A percentile compares a stretch with the other conserved stretches of the same genome.
Evolutionary conservation across 2,113 vertebrate genomes (phyloP).

Genomic region (Etheostoma spectabile): DNA sequence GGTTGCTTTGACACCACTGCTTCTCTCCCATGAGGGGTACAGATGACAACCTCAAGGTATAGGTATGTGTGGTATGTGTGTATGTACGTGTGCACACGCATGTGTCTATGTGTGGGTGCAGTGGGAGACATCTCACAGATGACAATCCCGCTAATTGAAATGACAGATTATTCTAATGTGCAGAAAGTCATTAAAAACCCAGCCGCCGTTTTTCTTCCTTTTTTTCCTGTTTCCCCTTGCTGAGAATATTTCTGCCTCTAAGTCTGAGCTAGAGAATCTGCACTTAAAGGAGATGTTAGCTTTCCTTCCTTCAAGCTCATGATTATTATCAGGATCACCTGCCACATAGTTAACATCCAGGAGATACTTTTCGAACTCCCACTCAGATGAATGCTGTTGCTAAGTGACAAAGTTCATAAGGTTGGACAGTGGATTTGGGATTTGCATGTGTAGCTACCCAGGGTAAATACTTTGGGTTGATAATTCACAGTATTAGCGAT

Average conservation of each 20-base stretch:
- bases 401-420: slow-evolving; percentile 29
- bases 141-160: slow-evolving; percentile 87
- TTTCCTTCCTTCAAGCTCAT: slow-evolving; percentile 80
- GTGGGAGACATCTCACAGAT: slow-evolving; percentile 81
- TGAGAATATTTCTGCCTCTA: slow-evolving; percentile 78
- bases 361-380: slow-evolving; percentile 68
- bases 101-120: slow-evolving; percentile 74
- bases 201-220: slow-evolving; percentile 74
- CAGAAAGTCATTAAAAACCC: slow-evolving; percentile 86
- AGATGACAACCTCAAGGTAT: slow-evolving; percentile 84
- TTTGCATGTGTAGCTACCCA: slow-evolving; percentile 3
- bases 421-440: slow-evolving; percentile 27
- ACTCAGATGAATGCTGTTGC: slow-evolving; percentile 35
- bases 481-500: slow-evolving; percentile 42
- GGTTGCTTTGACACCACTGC: slow-evolving; percentile 81
- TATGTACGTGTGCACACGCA: slow-evolving; percentile 33
- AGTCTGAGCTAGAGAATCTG: slow-evolving; percentile 75
- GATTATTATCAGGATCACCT: slow-evolving; percentile 78
- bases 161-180: slow-evolving; percentile 89
- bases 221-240: slow-evolving; percentile 60
- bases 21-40: slow-evolving; percentile 84
- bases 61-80: slow-evolving; percentile 72
- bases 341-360: slow-evolving; percentile 70
- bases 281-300: slow-evolving; percentile 78
- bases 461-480: slow-evolving; percentile 23